Conservation (phyloP, 2,797 vertebrate species). For the Syngnathus rostellatus region DNA sequence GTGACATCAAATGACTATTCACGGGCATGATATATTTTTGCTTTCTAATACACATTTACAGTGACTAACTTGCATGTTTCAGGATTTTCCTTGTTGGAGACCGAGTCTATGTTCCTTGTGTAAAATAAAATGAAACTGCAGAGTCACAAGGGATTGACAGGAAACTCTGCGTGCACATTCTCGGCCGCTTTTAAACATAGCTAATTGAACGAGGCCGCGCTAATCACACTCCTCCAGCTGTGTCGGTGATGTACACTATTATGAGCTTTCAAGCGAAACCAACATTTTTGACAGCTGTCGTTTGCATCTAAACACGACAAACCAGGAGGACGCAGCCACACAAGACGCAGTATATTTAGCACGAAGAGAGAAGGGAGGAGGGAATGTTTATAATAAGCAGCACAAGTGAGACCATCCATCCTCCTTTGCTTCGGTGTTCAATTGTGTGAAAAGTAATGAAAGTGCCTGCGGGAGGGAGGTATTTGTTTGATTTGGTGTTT, state of each 20-base stretch:
- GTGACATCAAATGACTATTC: too few relatives aligned
- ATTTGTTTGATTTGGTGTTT: neutral
- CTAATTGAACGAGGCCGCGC: slow-evolving; percentile 9
- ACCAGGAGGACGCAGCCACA: neutral
- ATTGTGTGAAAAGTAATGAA: neutral
- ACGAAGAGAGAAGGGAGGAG: neutral
- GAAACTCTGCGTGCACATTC: slow-evolving; percentile 4
- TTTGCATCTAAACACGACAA: neutral
- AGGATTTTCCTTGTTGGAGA: neutral
- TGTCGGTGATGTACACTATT: neutral
- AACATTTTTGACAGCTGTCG: slow-evolving; percentile 6
- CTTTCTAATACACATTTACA: neutral
- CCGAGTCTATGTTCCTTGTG: slow-evolving; percentile 1
- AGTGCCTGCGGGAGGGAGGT: slow-evolving; percentile 2
- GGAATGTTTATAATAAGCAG: slow-evolving; percentile 4
- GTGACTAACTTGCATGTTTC: neutral
- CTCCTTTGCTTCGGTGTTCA: neutral
- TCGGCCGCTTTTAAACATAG: slow-evolving; percentile 15
- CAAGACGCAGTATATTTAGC: slow-evolving; percentile 2
- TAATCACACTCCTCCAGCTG: neutral
- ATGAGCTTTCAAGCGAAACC: neutral
- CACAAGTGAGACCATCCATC: neutral
- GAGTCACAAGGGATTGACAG: slow-evolving; percentile 8
- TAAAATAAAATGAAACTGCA: slow-evolving; percentile 8
- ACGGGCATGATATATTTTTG: neutral